Evolutionary conservation across 2,113 vertebrate species (phyloP).

Genomic region (Dicaeum eximium): DNA sequence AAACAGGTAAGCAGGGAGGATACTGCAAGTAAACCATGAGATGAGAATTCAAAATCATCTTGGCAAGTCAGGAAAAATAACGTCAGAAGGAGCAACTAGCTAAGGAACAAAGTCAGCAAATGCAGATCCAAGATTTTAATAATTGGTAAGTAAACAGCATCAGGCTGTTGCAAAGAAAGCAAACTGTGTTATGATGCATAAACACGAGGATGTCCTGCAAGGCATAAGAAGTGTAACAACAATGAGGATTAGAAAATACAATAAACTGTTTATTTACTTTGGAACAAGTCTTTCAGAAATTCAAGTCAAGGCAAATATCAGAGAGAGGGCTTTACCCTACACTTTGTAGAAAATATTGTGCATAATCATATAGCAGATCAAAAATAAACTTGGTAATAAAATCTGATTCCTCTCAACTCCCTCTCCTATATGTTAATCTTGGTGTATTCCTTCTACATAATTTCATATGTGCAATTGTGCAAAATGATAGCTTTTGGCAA

Average conservation of each 20-base stretch:
- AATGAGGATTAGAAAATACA: background rate
- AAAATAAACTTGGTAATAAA: background rate
- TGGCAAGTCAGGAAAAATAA: background rate
- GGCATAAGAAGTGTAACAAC: background rate
- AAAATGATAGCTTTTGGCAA: constrained; percentile 33
- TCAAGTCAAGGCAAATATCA: background rate
- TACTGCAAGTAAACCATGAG: background rate
- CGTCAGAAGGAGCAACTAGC: background rate
- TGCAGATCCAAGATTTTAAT: background rate
- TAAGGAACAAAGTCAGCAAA: background rate
- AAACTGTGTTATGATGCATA: background rate
- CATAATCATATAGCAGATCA: background rate
- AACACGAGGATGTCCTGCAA: background rate
- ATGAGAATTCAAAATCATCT: background rate
- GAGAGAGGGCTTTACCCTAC: background rate
- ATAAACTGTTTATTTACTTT: background rate
- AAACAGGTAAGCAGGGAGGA: background rate
- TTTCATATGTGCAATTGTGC: background rate
- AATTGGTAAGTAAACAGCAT: background rate
- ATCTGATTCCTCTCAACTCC: background rate
- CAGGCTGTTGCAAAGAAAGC: background rate
- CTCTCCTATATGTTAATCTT: background rate
- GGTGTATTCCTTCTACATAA: background rate
- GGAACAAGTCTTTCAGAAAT: background rate
- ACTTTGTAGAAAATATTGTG: background rate